A percentile compares a stretch with the other conserved stretches of the same genome.
These are phyloP conservation scores for Zaprionus vittiger DNA, from an alignment of 1,140 invertebrate genomes.

Conservation along the genomic window DNA sequence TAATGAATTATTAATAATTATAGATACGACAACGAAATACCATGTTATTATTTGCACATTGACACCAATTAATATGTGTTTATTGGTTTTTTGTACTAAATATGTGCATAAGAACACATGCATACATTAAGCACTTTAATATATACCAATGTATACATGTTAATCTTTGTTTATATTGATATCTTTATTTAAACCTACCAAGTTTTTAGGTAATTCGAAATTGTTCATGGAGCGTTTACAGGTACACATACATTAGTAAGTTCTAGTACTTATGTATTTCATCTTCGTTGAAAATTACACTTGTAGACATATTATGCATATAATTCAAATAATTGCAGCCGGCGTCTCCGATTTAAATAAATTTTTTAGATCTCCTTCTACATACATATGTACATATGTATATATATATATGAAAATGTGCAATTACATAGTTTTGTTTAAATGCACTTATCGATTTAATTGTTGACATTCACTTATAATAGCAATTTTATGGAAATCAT, in stretches of 20 bases:
- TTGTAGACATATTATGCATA: conserved; percentile 12
- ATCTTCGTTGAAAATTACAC: conserved; percentile 16
- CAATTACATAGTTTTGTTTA: conserved; percentile 8
- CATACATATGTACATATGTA: conserved; percentile 32
- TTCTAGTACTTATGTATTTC: conserved; percentile 13
- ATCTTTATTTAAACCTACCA: conserved; percentile 27
- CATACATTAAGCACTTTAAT: neutral
- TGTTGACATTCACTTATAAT: conserved; percentile 13
- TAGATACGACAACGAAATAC: no score
- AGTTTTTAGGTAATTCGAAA: conserved; percentile 26
- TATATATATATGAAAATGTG: conserved; percentile 30
- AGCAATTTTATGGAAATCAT: conserved; percentile 7
- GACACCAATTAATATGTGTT: neutral
- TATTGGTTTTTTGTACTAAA: neutral
- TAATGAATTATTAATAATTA: no score
- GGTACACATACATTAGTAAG: conserved; percentile 14
- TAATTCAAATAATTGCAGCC: conserved; percentile 21
- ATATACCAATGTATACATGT: neutral
- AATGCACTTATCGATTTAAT: conserved; percentile 11
- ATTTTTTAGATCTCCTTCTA: conserved; percentile 23
- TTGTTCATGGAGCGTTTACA: conserved; percentile 24
- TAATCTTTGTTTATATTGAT: conserved; percentile 26
- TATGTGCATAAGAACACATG: neutral
- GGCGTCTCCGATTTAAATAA: conserved; percentile 26
- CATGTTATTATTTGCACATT: no score